phyloP scores from a whole-genome alignment of 2,113 vertebrate species.

The Dendropsophus ebraccatus region DNA sequence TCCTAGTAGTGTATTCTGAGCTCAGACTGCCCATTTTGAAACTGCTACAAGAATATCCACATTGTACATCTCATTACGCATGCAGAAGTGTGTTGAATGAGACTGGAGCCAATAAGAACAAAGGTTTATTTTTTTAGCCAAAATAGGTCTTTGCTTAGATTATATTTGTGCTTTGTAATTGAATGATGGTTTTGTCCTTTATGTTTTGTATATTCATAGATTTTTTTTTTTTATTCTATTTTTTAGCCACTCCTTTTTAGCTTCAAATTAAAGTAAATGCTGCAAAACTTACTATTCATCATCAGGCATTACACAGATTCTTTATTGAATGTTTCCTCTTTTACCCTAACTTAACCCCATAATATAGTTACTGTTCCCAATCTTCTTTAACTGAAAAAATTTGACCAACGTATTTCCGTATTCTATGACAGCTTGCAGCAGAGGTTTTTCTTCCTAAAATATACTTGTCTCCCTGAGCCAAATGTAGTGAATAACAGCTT shows the following conservation, averaged over 20 bases:
- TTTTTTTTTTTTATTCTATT: background rate
- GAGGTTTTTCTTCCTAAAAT: too few relatives aligned
- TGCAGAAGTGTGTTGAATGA: constrained; percentile 40
- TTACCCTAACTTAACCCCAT: too few relatives aligned
- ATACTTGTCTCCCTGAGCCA: too few relatives aligned
- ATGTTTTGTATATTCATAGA: background rate
- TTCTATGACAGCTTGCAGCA: too few relatives aligned
- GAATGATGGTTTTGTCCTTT: background rate
- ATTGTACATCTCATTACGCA: constrained; percentile 2
- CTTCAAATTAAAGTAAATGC: background rate
- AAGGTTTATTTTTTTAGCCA: constrained; percentile 9
- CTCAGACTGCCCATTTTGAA: constrained; percentile 19
- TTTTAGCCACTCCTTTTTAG: background rate
- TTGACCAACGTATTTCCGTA: too few relatives aligned
- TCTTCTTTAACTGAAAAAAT: too few relatives aligned
- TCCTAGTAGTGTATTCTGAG: constrained; percentile 25
- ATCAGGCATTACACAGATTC: too few relatives aligned
- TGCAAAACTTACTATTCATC: too few relatives aligned
- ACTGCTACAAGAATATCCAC: constrained; percentile 20
- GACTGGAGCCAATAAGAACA: constrained; percentile 25
- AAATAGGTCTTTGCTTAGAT: constrained; percentile 1
- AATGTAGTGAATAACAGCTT: too few relatives aligned
- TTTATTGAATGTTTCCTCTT: too few relatives aligned
- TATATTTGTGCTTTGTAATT: background rate
- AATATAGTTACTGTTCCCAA: too few relatives aligned